phyloP scores from a whole-genome alignment of 2,113 vertebrate species.

The Tylochromis polylepis region DNA sequence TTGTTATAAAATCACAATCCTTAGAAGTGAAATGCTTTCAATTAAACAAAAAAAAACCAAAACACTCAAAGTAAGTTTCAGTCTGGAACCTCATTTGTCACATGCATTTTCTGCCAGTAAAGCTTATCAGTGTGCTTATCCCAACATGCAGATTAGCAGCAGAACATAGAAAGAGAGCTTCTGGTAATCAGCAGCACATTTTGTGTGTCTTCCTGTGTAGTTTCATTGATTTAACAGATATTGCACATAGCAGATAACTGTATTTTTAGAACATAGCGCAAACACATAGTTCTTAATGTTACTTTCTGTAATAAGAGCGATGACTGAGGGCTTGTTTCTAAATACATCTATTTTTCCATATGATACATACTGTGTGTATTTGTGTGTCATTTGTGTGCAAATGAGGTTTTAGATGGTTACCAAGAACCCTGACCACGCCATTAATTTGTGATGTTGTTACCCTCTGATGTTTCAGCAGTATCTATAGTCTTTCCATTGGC shows the following conservation, averaged over 20 bases:
- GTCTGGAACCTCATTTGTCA: background rate
- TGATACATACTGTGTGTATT: background rate
- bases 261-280: background rate
- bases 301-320: background rate
- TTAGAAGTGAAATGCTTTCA: background rate
- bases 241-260: background rate
- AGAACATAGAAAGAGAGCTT: background rate
- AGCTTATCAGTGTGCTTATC: background rate
- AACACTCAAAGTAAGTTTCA: background rate
- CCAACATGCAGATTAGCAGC: background rate
- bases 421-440: background rate
- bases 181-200: background rate
- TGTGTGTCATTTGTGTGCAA: background rate
- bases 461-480: background rate
- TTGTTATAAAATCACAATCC: background rate
- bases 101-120: background rate
- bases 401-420: background rate
- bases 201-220: slow-evolving; percentile 14
- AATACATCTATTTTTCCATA: background rate
- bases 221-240: background rate
- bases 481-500: slow-evolving; percentile 13
- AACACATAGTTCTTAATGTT: background rate
- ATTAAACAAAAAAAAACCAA: background rate
- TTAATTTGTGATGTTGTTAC: background rate
- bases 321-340: background rate